Evolutionary conservation across 2,888 invertebrate species (phyloP), one percentile per base, ranked within the genome.

Genomic region (Drosophila colorata): DNA sequence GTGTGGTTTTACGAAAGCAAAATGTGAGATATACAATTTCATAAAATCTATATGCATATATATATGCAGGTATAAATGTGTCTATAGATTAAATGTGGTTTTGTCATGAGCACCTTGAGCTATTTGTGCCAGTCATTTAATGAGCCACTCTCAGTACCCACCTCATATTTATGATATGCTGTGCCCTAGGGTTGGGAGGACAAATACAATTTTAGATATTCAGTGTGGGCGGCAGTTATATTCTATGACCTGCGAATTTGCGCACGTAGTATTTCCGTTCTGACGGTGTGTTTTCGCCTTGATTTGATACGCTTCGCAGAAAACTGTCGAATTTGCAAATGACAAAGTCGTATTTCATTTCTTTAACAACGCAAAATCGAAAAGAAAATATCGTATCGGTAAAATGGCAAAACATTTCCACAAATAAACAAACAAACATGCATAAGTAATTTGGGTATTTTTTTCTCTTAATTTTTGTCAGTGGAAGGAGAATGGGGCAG

Each of bases 251-350:
- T 33, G 13, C 16, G 33, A 40, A 16, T 47, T 23, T 14, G 37
- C 23, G 25, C 57, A 53, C 41, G 46, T 44, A 64, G 46, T 44
- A 64, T 61, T 61, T 53, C 48, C 46, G 44, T 40, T 73, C 8
- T 4, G 48, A 40, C 48, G 55, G 43, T 48, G 47, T 57, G 66
- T 69, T 68, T 74, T 49, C 59, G 75, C 43, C 69, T 31, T 63
- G 60, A 71, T 68, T 80, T 64, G 52, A 78, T 84, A 73, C 58
- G 58, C 71, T 48, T 60, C 59, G 35, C 14, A 48, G 68, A 75
- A 74, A 88, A 78, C 76, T 78, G 84, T 67, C 79, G 87, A 84
- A 69, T 73, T 60, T 49, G 76, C 89, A 69, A 77, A 88, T 88
- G 74, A 83, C 71, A 60, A 74, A 68, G 73, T 74, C 84, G 67